These are phyloP conservation scores for Dendrolimus punctatus DNA, from an alignment of 1,140 invertebrate genomes.

Conservation along the genomic window DNA sequence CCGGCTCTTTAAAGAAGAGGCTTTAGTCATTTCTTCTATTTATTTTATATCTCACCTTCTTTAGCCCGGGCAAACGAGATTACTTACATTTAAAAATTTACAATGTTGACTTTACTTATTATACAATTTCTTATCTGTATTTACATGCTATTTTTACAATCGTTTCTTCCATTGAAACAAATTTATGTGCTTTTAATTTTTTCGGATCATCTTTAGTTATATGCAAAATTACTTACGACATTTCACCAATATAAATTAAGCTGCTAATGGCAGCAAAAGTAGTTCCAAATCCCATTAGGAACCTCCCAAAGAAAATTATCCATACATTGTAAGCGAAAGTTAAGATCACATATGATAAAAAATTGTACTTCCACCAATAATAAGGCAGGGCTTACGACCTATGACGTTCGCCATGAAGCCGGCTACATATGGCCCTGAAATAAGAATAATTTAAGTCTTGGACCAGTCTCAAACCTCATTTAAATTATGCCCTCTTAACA, in stretches of 20 bases:
- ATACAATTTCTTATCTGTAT: background rate
- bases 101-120: background rate
- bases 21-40: background rate
- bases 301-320: conserved; percentile 31
- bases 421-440: conserved; percentile 36
- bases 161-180: background rate
- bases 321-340: conserved; percentile 25
- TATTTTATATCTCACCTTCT: background rate
- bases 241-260: conserved; percentile 38
- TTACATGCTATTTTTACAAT: background rate
- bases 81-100: too few species aligned
- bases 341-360: conserved; percentile 26
- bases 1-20: too few species aligned
- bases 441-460: conserved; percentile 1
- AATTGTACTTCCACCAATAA: conserved; percentile 29
- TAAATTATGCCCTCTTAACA: too few species aligned
- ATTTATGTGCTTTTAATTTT: background rate
- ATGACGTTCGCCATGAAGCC: conserved; percentile 38
- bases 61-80: too few species aligned
- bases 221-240: conserved; percentile 26
- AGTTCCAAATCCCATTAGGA: conserved; percentile 32
- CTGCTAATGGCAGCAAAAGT: conserved; percentile 36
- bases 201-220: background rate
- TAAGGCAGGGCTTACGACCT: conserved; percentile 34
- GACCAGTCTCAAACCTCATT: too few species aligned